phyloP scores from a whole-genome alignment of 2,113 vertebrate species.

The Malurus melanocephalus region DNA sequence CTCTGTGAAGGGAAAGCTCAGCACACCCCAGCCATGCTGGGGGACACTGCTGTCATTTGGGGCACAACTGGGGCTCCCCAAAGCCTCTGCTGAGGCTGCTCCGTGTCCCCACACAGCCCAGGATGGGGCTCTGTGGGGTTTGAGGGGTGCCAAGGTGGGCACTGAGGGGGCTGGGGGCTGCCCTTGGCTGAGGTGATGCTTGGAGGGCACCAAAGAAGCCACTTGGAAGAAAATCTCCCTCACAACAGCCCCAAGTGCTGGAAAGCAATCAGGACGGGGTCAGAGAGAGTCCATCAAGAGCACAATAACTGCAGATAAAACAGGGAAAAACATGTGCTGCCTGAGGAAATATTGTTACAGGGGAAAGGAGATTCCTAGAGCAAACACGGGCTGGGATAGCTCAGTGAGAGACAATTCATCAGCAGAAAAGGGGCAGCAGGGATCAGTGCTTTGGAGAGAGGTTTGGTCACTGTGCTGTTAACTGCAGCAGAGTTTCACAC shows the following conservation, averaged over 20 bases:
- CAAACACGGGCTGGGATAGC: not conserved
- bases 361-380: not conserved
- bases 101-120: not conserved
- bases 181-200: not conserved
- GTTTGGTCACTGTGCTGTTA: not conserved
- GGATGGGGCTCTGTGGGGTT: accelerated
- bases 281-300: not conserved
- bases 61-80: not conserved
- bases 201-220: accelerated
- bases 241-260: not conserved
- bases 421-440: not conserved
- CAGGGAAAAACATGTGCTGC: not conserved
- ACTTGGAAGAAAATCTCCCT: not conserved
- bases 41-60: no score
- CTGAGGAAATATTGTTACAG: not conserved
- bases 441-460: not conserved
- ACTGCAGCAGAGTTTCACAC: not conserved
- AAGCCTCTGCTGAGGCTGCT: not conserved
- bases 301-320: not conserved
- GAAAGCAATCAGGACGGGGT: not conserved
- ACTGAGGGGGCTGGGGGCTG: not conserved
- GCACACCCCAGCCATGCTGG: not conserved
- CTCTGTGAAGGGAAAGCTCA: not conserved
- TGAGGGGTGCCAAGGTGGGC: not conserved
- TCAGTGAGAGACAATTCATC: not conserved